phyloP scores from a whole-genome alignment of 2,113 vertebrate species.

The Zapus hudsonius region DNA sequence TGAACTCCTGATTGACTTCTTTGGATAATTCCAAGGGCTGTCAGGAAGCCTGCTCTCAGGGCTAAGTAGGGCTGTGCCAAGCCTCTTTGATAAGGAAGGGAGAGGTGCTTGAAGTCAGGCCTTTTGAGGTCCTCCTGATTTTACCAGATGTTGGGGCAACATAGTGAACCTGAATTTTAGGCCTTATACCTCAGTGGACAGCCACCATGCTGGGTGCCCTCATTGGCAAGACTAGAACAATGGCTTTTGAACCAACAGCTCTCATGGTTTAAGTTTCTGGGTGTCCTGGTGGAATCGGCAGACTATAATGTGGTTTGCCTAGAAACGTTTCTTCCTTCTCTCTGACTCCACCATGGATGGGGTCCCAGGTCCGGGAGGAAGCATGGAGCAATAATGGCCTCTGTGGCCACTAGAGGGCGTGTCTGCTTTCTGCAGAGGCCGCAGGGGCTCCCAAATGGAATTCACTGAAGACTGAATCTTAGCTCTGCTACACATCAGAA shows the following conservation, averaged over 20 bases:
- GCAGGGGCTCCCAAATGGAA: neutral
- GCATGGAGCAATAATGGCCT: neutral
- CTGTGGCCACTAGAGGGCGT: conserved; percentile 76
- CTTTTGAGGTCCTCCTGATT: neutral
- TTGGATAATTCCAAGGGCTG: neutral
- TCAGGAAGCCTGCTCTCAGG: neutral
- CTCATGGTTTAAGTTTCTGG: neutral
- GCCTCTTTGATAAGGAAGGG: neutral
- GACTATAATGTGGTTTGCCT: neutral
- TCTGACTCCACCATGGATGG: rapidly evolving
- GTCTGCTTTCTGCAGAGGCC: conserved; percentile 43
- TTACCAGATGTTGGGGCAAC: neutral
- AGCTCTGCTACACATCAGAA: neutral
- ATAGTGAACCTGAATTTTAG: neutral
- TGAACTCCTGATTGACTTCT: neutral
- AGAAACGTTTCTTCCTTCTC: neutral
- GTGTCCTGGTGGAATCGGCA: neutral
- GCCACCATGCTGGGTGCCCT: neutral
- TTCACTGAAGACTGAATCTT: neutral
- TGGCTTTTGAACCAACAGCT: neutral
- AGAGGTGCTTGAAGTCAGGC: neutral
- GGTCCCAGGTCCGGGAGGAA: neutral
- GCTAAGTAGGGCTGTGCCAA: neutral
- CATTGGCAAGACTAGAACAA: neutral
- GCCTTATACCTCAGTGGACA: neutral